A percentile compares a stretch with the other conserved stretches of the same genome.
Conservation (phyloP, 2,113 vertebrate species). For the Hippocampus guttulatus region DNA sequence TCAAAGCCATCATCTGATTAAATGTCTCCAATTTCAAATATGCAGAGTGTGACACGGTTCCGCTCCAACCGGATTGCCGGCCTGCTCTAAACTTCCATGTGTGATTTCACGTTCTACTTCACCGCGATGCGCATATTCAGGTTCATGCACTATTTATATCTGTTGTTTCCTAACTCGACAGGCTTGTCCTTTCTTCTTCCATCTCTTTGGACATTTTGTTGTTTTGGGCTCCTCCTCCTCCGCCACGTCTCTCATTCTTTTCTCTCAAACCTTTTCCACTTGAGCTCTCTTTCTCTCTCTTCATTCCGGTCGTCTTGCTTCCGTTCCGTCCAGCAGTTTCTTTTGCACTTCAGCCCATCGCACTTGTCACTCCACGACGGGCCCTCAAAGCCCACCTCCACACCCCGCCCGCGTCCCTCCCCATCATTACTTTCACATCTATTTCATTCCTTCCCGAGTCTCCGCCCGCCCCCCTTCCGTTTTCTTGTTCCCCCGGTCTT, state of each 20-base stretch:
- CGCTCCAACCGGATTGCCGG: neutral
- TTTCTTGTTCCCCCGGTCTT: conserved; percentile 13
- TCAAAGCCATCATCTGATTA: conserved; percentile 5
- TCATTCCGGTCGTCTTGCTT: neutral
- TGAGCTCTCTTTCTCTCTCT: neutral
- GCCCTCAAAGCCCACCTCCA: neutral
- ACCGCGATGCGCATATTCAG: conserved; percentile 4
- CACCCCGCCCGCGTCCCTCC: neutral
- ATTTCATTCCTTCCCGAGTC: conserved; percentile 11
- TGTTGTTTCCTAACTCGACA: conserved; percentile 1
- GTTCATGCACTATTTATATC: conserved; percentile 12
- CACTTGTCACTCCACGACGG: neutral
- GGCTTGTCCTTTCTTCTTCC: conserved; percentile 2
- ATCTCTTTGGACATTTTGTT: conserved; percentile 1
- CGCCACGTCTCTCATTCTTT: neutral
- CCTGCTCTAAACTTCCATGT: neutral
- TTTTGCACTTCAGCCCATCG: conserved; percentile 7
- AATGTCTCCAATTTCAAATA: neutral
- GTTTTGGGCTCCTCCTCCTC: neutral
- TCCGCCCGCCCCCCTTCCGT: neutral
- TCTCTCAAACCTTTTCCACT: neutral
- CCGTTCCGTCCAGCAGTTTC: conserved; percentile 3
- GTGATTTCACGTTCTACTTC: conserved; percentile 12
- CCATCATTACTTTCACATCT: conserved; percentile 27
- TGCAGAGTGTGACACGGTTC: neutral